Evolutionary conservation across 1,140 invertebrate species (phyloP).

Genomic region (Brachionus koreanus): DNA sequence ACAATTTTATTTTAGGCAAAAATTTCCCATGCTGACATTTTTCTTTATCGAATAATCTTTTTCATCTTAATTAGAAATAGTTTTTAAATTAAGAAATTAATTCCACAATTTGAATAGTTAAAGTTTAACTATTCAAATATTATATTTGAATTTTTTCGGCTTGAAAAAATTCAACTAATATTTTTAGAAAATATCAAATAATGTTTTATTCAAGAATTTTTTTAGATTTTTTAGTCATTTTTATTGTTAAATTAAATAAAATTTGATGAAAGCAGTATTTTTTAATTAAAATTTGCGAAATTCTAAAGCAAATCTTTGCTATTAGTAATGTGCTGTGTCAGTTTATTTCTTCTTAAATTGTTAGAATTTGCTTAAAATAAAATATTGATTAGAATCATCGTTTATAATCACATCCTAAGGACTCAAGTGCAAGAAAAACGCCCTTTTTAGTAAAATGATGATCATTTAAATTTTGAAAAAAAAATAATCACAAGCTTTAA

Average conservation of each 20-base stretch:
- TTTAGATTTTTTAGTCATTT: background rate
- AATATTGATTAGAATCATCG: background rate
- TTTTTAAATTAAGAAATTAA: background rate
- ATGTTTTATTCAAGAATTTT: too few relatives aligned
- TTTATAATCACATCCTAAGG: background rate
- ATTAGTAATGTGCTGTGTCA: background rate
- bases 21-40: background rate
- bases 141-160: background rate
- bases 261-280: background rate
- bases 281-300: background rate
- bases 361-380: background rate
- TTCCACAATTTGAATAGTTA: background rate
- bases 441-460: background rate
- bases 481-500: background rate
- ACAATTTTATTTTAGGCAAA: background rate
- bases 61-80: background rate
- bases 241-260: background rate
- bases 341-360: background rate
- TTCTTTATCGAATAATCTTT: background rate
- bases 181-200: too few relatives aligned
- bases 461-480: background rate
- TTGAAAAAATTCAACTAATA: background rate
- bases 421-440: background rate
- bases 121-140: background rate
- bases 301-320: background rate